Evolutionary conservation across 23 tunicate species (phyloP).

Genomic region (Aplidium turbinatum): DNA sequence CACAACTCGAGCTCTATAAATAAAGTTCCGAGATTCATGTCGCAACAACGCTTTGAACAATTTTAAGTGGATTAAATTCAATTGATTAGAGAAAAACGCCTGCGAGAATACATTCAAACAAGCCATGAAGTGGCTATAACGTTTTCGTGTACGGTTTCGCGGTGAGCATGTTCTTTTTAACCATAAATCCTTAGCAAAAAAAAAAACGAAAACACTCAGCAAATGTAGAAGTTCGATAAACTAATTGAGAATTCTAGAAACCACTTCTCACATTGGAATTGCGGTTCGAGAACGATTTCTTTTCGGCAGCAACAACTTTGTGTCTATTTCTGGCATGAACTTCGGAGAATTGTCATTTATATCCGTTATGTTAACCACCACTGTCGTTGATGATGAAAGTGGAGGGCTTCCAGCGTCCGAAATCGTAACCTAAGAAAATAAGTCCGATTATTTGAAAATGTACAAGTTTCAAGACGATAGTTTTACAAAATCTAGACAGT

Average conservation of each 20-base stretch:
- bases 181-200: too few relatives aligned
- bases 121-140: too few relatives aligned
- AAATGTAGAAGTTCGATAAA: too few relatives aligned
- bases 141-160: too few relatives aligned
- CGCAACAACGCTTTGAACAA: too few relatives aligned
- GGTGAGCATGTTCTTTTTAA: too few relatives aligned
- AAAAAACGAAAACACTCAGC: too few relatives aligned
- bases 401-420: constrained; percentile 43
- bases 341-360: constrained; percentile 63
- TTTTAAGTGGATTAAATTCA: too few relatives aligned
- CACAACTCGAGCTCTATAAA: constrained; percentile 45
- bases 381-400: constrained; percentile 29
- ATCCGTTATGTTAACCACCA: constrained; percentile 48
- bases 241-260: not conserved
- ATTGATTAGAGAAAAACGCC: too few relatives aligned
- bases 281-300: constrained; percentile 20
- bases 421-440: constrained; percentile 37
- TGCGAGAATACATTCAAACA: too few relatives aligned
- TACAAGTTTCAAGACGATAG: not conserved
- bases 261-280: constrained; percentile 30
- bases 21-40: not conserved
- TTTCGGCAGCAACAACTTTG: constrained; percentile 12
- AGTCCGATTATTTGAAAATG: not conserved
- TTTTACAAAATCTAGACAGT: not conserved
- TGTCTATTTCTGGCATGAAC: constrained; percentile 16